Conservation (phyloP, 1,140 invertebrate species). For the Choristoneura fumiferana region DNA sequence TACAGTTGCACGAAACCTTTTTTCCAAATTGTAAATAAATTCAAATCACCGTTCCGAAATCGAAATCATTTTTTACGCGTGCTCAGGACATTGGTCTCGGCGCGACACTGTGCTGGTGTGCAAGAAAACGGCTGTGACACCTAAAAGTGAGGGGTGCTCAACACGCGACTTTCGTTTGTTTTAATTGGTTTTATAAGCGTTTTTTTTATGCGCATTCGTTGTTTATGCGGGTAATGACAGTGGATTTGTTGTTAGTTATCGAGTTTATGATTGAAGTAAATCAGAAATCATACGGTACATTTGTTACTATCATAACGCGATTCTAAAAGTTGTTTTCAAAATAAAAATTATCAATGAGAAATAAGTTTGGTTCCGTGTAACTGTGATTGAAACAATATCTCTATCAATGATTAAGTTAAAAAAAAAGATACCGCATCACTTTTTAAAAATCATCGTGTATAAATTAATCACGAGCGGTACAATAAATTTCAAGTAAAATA, state of each 20-base stretch:
- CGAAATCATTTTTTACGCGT: slow-evolving; percentile 25
- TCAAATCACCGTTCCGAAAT: neutral
- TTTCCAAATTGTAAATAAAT: neutral
- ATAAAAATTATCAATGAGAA: no score
- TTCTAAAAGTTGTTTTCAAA: no score
- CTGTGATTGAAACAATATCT: no score
- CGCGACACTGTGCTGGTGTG: slow-evolving; percentile 30
- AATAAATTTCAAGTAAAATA: no score
- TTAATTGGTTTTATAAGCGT: slow-evolving; percentile 10
- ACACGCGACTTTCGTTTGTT: slow-evolving; percentile 33
- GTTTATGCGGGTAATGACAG: slow-evolving; percentile 10
- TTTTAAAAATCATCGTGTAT: no score
- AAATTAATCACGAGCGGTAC: no score
- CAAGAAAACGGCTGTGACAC: slow-evolving; percentile 21
- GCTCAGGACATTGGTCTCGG: slow-evolving; percentile 24
- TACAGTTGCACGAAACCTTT: slow-evolving; percentile 11
- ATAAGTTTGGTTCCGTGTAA: no score
- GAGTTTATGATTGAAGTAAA: neutral
- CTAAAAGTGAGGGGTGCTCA: slow-evolving; percentile 26
- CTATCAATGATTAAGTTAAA: no score
- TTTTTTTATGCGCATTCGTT: neutral
- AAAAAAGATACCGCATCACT: no score
- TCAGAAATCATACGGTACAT: no score
- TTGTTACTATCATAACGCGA: no score
- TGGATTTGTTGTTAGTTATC: neutral